These are phyloP conservation scores for Calliphora vicina DNA, from an alignment of 1,140 invertebrate genomes.

Conservation along the genomic window DNA sequence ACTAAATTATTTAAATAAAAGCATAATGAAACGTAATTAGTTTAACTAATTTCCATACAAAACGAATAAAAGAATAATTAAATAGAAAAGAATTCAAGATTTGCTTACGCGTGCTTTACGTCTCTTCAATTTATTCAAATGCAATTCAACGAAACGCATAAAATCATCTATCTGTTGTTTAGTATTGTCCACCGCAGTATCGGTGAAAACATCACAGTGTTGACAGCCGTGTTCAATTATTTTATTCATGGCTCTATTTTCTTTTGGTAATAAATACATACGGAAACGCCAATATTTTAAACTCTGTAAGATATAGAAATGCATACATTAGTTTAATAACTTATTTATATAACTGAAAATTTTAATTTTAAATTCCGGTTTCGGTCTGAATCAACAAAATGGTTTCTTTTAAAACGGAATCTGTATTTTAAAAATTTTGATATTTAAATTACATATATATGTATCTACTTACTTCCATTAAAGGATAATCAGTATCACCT, in stretches of 20 bases:
- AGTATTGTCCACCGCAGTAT: constrained; percentile 66
- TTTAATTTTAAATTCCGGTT: too few relatives aligned
- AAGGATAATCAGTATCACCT: constrained; percentile 87
- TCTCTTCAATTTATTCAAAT: constrained; percentile 88
- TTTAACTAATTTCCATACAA: background rate
- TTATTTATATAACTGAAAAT: too few relatives aligned
- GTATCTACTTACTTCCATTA: constrained; percentile 75
- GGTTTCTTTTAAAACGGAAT: too few relatives aligned
- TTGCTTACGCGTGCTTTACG: constrained; percentile 62
- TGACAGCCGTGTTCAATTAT: constrained; percentile 73
- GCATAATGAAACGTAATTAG: background rate
- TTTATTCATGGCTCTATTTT: constrained; percentile 75
- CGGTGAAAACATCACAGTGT: constrained; percentile 83
- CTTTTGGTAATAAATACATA: constrained; percentile 84
- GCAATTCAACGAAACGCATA: constrained; percentile 86
- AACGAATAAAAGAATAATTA: constrained; percentile 34
- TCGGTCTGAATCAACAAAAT: too few relatives aligned
- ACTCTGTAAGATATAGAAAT: too few relatives aligned
- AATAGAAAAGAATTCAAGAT: constrained; percentile 28
- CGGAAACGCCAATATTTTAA: constrained; percentile 96
- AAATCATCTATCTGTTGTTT: constrained; percentile 80
- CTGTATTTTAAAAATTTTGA: too few relatives aligned
- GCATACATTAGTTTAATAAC: too few relatives aligned
- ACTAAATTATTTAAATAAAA: background rate
- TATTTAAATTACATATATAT: too few relatives aligned